These are phyloP conservation scores for Pangasius djambal DNA, from an alignment of 2,797 vertebrate species.

Conservation along the genomic window DNA sequence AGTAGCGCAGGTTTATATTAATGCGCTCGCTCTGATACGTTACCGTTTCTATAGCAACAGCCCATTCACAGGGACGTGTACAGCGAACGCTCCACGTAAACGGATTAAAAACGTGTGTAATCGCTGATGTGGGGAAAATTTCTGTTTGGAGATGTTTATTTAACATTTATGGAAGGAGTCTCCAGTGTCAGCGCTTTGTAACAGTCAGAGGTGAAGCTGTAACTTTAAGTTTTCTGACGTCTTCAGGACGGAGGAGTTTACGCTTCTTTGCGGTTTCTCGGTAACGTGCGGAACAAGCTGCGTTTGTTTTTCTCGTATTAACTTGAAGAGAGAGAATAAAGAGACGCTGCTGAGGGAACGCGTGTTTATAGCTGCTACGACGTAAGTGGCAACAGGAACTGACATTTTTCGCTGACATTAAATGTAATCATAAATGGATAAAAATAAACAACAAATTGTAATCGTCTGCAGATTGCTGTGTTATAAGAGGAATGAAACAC, in stretches of 20 bases:
- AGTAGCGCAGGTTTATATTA: background rate
- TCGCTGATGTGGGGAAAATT: background rate
- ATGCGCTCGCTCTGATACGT: too few species aligned
- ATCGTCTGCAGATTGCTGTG: background rate
- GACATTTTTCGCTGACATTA: background rate
- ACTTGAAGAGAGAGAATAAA: background rate
- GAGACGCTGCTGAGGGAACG: background rate
- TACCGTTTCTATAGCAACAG: background rate
- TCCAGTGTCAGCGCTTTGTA: background rate
- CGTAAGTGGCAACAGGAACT: too few species aligned
- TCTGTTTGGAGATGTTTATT: background rate
- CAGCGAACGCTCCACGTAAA: fast-evolving
- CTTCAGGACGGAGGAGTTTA: too few species aligned
- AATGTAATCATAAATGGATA: background rate
- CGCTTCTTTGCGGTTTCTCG: background rate
- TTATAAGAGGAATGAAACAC: background rate
- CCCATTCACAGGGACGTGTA: too few species aligned
- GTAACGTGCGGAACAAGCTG: background rate
- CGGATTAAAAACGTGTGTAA: background rate
- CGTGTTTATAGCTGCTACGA: background rate
- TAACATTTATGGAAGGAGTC: background rate
- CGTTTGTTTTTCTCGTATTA: background rate
- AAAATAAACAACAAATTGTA: background rate
- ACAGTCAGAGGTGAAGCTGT: background rate
- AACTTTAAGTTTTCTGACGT: background rate